Evolutionary conservation across 2,888 invertebrate species (phyloP).

Genomic region (Tetranychus piercei): DNA sequence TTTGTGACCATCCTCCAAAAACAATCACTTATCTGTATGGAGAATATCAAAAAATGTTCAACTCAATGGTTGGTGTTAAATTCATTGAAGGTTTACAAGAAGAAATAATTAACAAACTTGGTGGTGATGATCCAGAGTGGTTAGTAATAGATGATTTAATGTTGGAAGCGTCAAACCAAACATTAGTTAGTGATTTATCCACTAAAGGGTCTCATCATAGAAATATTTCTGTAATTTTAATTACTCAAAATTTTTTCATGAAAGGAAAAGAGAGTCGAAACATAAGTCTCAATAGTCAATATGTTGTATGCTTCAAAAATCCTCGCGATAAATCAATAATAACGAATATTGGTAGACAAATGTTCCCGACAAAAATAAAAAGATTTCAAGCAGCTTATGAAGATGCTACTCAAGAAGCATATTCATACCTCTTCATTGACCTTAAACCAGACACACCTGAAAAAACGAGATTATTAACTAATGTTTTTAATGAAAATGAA

Average conservation of each 20-base stretch:
- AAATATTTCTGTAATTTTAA: neutral
- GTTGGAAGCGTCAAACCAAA: neutral
- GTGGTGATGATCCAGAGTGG: neutral
- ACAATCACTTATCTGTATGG: neutral
- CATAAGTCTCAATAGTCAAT: constrained; percentile 6
- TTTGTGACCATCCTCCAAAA: neutral
- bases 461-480: constrained; percentile 17
- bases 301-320: no score
- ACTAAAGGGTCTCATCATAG: neutral
- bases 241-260: neutral
- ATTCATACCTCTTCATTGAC: constrained; percentile 25
- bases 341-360: no score
- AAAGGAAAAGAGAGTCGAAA: neutral
- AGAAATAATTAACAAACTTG: neutral
- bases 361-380: no score
- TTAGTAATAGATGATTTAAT: neutral
- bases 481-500: constrained; percentile 10
- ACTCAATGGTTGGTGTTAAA: neutral
- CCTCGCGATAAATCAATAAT: no score
- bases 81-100: neutral
- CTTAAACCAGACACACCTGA: constrained; percentile 24
- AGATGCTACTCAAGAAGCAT: constrained; percentile 21
- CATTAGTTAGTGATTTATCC: neutral
- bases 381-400: constrained; percentile 16
- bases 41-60: neutral